Evolutionary conservation across 2,797 vertebrate genomes (phyloP).

Genomic region (Thamnophis elegans): DNA sequence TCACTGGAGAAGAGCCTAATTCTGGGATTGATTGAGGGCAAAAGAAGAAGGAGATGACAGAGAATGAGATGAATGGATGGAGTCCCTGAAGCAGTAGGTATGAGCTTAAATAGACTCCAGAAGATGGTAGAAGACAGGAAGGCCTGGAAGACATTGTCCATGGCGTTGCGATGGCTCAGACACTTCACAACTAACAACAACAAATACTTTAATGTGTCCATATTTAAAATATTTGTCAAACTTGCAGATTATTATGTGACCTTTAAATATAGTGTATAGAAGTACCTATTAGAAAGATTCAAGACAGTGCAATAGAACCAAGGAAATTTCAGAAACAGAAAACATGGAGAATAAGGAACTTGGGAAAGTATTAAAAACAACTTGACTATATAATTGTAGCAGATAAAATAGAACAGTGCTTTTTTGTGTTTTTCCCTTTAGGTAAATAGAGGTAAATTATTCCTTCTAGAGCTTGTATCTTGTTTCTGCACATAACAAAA

Average conservation of each 20-base stretch:
- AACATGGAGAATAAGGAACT: not conserved
- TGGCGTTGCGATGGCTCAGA: no score
- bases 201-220: not conserved
- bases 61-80: no score
- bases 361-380: not conserved
- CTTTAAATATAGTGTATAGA: not conserved
- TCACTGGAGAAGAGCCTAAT: no score
- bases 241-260: not conserved
- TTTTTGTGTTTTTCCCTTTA: not conserved
- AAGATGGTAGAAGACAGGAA: no score
- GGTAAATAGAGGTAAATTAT: not conserved
- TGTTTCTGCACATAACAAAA: not conserved
- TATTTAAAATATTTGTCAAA: not conserved
- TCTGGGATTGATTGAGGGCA: no score
- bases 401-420: not conserved
- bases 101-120: no score
- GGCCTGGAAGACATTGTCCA: no score
- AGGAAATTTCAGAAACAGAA: not conserved
- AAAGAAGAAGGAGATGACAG: no score
- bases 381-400: not conserved
- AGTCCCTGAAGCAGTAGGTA: no score
- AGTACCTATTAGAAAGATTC: not conserved
- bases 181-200: no score
- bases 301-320: not conserved
- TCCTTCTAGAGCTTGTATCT: not conserved